Base-by-base conservation (phyloP, 2,888 invertebrate genomes). In the Caradrina kadenii region DNA sequence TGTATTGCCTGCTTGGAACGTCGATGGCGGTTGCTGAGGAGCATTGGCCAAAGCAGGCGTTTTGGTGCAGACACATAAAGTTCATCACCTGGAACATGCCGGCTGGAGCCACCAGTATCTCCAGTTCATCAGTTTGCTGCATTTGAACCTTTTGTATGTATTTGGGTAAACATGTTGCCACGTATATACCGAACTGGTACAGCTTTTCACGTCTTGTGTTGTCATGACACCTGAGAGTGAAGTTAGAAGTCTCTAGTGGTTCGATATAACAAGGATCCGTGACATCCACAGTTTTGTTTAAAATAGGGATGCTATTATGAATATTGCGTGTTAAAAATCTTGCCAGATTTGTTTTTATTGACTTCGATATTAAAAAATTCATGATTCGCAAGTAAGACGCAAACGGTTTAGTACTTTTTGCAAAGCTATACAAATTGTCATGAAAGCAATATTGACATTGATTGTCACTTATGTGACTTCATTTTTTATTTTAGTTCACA, bases 161-260 rank as follows among this genome's bases (percentile, higher is more conserved):
- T 78, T 94, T 95, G 0, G 95, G 95, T 80, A 95, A 71, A 75
- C 95, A 95, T 3, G 92, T 90, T 1, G 93, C 95, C 0, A 92
- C 92, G 76, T 95, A 95, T 4, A 95, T 79, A 22, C 95, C 95
- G 62, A 94, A 95, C 62, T 95, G 93, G 63, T 95, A 95, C 1
- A 95, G 83, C 21, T 76, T 86, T 81, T 94, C 93, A 3, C 95
- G 89, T 58, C 74, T 84, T 0, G 59, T 55, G 56, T 94, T 95
- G 63, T 95, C 88, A 71, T 95, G 95, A 55, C 79, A 88, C 61
- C 88, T 89, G 1, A 95, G 52, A 0, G 93, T 95, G 71, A 89
- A 87, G 56, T 81, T 81, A 19, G 87, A 77, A 21, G 82, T 74
- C 53, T 88, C 88, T 2, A 95, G 86, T 0, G 92, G 92, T 45